Evolutionary conservation across 1,140 invertebrate species (phyloP).

Genomic region (Anastrepha obliqua): DNA sequence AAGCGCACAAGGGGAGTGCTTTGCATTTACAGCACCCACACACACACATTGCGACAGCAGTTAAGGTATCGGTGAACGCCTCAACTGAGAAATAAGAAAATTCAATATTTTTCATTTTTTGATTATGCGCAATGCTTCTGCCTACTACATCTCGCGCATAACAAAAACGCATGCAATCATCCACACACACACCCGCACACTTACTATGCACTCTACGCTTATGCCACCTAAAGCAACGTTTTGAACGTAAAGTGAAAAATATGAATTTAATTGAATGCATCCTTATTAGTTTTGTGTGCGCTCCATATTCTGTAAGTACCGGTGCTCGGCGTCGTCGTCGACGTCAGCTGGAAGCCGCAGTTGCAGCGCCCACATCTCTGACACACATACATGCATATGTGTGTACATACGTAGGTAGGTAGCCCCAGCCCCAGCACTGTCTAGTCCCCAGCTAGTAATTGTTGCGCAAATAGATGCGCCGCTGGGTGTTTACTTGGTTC

Average conservation of each 20-base stretch:
- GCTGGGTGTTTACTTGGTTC: constrained; percentile 21
- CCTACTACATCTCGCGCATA: not conserved
- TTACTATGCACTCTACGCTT: not conserved
- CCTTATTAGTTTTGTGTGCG: constrained; percentile 39
- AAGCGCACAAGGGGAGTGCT: not conserved
- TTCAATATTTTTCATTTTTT: not conserved
- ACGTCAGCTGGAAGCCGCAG: not conserved
- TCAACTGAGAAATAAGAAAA: not conserved
- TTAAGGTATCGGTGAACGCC: not conserved
- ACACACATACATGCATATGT: too few relatives aligned
- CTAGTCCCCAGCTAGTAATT: not conserved
- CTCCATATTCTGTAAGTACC: constrained; percentile 1
- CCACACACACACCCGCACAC: not conserved
- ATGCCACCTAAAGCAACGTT: not conserved
- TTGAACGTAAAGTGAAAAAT: constrained; percentile 18
- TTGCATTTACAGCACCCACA: not conserved
- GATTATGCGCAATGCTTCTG: not conserved
- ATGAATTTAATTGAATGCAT: constrained; percentile 52
- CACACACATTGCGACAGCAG: not conserved
- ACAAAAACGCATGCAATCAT: not conserved
- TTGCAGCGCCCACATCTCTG: not conserved
- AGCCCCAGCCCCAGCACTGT: not conserved
- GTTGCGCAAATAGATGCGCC: constrained; percentile 13
- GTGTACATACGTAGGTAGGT: not conserved
- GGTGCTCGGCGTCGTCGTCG: not conserved